A percentile compares a stretch with the other conserved stretches of the same genome.
phyloP scores from a whole-genome alignment of 2,113 vertebrate species.

The Tachuris rubrigastra region DNA sequence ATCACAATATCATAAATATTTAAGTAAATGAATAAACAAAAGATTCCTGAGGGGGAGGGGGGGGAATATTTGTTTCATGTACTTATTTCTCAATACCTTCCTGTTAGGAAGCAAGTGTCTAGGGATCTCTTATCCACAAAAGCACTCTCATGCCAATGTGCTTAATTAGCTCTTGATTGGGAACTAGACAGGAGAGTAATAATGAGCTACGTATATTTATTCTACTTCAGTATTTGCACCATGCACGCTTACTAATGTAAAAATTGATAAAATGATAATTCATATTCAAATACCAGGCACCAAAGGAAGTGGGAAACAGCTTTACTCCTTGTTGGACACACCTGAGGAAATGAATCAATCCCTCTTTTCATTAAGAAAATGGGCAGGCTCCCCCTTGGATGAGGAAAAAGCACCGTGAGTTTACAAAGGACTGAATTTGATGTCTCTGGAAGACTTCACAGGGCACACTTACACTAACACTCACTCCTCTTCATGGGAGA shows the following conservation, averaged over 20 bases:
- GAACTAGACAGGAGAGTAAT: not conserved
- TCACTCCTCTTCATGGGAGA: not conserved
- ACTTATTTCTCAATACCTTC: not conserved
- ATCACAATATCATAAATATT: not conserved
- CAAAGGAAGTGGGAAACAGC: not conserved
- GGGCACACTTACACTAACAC: not conserved
- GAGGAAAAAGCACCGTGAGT: not conserved
- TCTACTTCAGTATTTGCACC: not conserved
- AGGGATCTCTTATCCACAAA: not conserved
- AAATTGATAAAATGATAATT: not conserved
- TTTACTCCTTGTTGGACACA: not conserved
- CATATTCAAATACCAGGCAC: not conserved
- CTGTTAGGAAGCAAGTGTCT: not conserved
- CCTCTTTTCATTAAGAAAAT: not conserved
- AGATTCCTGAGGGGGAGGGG: not conserved
- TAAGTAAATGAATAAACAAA: constrained; percentile 21
- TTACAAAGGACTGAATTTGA: not conserved
- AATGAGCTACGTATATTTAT: not conserved
- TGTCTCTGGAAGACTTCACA: not conserved
- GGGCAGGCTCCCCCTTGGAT: not conserved
- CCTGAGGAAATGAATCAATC: not conserved
- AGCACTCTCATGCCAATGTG: not conserved
- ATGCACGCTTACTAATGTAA: not conserved
- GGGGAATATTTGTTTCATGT: not conserved
- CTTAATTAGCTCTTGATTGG: not conserved